Evolutionary conservation across 2,113 vertebrate genomes (phyloP).

Genomic region (Spilogale gracilis): DNA sequence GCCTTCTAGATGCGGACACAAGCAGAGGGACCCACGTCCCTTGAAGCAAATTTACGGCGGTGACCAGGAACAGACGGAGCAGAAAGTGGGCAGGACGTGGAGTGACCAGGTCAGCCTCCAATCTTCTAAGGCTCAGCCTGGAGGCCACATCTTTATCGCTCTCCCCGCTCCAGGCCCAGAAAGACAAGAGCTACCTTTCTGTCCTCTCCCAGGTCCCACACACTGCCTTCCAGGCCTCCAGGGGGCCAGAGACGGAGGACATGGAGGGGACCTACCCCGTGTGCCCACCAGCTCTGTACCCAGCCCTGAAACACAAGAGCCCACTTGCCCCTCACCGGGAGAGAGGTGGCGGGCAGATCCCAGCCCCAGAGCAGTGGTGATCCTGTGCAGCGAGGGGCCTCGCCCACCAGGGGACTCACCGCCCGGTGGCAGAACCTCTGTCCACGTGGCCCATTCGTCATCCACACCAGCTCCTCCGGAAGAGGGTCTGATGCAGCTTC

Average conservation of each 20-base stretch:
- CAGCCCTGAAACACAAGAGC: too few relatives aligned
- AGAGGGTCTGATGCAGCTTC: background rate
- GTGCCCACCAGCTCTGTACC: too few relatives aligned
- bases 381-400: background rate
- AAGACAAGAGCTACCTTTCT: background rate
- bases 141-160: background rate
- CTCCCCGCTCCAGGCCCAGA: background rate
- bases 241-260: background rate
- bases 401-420: background rate
- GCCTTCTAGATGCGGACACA: background rate
- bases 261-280: background rate
- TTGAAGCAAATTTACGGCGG: too few relatives aligned
- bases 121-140: background rate
- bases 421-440: background rate
- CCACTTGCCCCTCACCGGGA: rapidly evolving
- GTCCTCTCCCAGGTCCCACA: background rate
- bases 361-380: background rate
- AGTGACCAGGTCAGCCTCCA: background rate
- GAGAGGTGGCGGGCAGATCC: background rate
- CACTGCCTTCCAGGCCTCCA: background rate
- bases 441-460: rapidly evolving
- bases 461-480: background rate
- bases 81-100: background rate
- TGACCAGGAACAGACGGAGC: background rate
- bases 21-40: background rate